These are phyloP conservation scores for Lepidocyrtinus sp. DNA, from an alignment of 2,888 invertebrate species.

Conservation along the genomic window DNA sequence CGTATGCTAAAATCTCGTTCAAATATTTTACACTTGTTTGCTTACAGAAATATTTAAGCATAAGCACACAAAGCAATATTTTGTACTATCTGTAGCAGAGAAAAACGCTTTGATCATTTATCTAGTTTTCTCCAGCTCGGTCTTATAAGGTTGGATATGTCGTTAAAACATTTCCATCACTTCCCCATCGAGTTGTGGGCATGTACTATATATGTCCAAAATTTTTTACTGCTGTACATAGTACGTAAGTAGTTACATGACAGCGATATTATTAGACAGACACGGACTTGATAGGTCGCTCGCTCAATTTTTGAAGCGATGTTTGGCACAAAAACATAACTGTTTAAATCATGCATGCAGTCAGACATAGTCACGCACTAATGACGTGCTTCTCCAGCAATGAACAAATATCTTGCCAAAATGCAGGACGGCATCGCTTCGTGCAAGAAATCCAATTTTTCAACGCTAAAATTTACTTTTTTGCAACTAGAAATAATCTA, in stretches of 20 bases:
- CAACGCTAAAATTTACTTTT: no score
- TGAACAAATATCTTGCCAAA: neutral
- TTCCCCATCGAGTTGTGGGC: neutral
- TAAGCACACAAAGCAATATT: neutral
- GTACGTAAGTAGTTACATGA: neutral
- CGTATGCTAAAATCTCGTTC: neutral
- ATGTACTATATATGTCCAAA: neutral
- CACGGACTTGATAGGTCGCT: neutral
- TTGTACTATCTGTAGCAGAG: neutral
- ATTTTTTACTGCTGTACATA: neutral
- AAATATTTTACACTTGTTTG: neutral
- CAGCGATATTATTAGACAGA: neutral
- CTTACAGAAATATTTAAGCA: neutral
- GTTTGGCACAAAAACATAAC: neutral
- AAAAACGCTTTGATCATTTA: neutral
- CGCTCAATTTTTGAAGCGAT: neutral
- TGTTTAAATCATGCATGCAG: neutral
- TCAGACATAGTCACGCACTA: conserved; percentile 3
- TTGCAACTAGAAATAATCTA: no score
- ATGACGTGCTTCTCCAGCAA: neutral
- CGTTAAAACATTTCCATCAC: neutral
- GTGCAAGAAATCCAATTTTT: neutral
- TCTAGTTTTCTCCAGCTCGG: conserved; percentile 13
- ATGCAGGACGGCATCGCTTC: neutral
- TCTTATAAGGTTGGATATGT: neutral